A percentile compares a stretch with the other conserved stretches of the same genome.
These are phyloP conservation scores for Triplophysa bombifrons DNA, from an alignment of 2,797 vertebrate genomes.

Conservation along the genomic window DNA sequence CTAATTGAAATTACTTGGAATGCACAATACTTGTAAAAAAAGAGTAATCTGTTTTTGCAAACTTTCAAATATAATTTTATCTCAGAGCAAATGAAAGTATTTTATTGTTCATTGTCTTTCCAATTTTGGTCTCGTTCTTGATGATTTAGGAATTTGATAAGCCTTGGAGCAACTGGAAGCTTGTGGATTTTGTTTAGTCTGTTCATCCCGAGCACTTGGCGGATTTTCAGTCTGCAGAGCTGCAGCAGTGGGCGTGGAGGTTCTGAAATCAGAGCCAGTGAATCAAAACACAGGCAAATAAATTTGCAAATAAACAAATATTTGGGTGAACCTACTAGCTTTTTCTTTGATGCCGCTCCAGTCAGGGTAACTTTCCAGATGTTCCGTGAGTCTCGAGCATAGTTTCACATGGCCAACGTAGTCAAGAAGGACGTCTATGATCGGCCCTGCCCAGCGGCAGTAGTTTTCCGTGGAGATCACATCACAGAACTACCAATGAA, in stretches of 20 bases:
- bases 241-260: slow-evolving; percentile 83
- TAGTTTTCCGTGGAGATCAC: slow-evolving; percentile 85
- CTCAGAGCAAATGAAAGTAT: neutral
- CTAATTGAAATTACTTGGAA: too few relatives aligned
- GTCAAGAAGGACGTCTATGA: slow-evolving; percentile 91
- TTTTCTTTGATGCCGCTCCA: slow-evolving; percentile 89
- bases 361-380: slow-evolving; percentile 89
- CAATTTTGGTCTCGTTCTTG: slow-evolving; percentile 37
- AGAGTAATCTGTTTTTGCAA: too few relatives aligned
- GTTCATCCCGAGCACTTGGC: slow-evolving; percentile 73
- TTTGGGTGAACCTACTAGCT: slow-evolving; percentile 76
- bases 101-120: neutral
- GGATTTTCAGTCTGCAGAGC: slow-evolving; percentile 80
- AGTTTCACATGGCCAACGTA: slow-evolving; percentile 91
- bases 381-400: slow-evolving; percentile 87
- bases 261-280: slow-evolving; percentile 69
- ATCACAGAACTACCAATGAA: slow-evolving; percentile 87
- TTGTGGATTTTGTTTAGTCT: slow-evolving; percentile 76
- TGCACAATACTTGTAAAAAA: too few relatives aligned
- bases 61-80: neutral
- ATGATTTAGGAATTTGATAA: slow-evolving; percentile 75
- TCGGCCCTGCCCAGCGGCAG: slow-evolving; percentile 89
- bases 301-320: slow-evolving; percentile 23
- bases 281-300: neutral
- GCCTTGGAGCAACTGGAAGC: slow-evolving; percentile 76